Evolutionary conservation across 2,888 invertebrate genomes (phyloP).

Genomic region (Formica aserva): DNA sequence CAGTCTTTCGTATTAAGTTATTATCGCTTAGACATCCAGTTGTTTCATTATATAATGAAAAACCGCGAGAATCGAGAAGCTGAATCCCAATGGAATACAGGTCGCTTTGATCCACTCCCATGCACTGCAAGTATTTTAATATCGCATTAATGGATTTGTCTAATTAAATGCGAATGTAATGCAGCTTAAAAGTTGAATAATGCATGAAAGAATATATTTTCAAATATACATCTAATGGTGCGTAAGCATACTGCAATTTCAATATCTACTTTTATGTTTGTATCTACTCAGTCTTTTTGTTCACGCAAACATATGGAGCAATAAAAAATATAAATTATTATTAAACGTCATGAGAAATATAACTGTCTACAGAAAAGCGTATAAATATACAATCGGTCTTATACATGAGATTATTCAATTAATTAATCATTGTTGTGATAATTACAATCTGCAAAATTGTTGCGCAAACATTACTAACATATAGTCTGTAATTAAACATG

Average conservation of each 20-base stretch:
- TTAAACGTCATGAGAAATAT: background rate
- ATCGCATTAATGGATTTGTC: constrained; percentile 33
- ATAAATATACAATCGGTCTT: background rate
- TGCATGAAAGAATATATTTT: constrained; percentile 8
- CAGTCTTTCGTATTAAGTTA: constrained; percentile 16
- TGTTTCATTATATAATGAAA: constrained; percentile 93
- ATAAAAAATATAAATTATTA: constrained; percentile 15
- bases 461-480: background rate
- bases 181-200: background rate
- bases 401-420: background rate
- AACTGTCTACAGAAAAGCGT: background rate
- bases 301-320: background rate
- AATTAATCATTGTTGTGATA: constrained; percentile 4
- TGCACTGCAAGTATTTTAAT: constrained; percentile 86
- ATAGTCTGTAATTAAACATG: background rate
- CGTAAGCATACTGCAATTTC: background rate
- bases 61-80: constrained; percentile 91
- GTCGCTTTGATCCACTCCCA: constrained; percentile 93
- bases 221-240: background rate
- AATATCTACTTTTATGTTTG: background rate
- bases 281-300: constrained; percentile 15
- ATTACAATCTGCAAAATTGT: background rate
- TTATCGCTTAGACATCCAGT: constrained; percentile 87
- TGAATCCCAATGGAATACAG: constrained; percentile 92
- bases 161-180: background rate